Conservation (phyloP, 2,113 vertebrate species). For the Eleginops maclovinus region DNA sequence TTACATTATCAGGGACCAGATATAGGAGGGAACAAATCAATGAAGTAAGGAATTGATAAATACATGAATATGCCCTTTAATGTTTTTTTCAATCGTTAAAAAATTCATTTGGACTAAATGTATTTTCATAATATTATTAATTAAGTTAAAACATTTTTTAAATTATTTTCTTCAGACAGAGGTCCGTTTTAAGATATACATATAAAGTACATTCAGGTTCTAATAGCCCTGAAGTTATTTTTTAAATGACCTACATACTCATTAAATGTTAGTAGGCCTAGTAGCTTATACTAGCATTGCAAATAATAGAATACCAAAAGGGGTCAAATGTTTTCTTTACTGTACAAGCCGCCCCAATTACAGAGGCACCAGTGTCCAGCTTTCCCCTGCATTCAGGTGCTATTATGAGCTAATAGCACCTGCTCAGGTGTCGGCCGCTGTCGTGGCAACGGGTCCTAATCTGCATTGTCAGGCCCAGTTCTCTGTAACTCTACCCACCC, state of each 20-base stretch:
- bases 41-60: too few species aligned
- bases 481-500: conserved; percentile 80
- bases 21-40: too few species aligned
- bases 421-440: conserved; percentile 80
- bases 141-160: too few species aligned
- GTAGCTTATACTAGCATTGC: neutral
- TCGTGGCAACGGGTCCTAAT: conserved; percentile 78
- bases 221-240: neutral
- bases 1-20: neutral
- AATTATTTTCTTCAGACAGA: too few species aligned
- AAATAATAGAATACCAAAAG: neutral
- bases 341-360: conserved; percentile 29
- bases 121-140: too few species aligned
- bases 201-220: too few species aligned
- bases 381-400: conserved; percentile 24
- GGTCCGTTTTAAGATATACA: too few species aligned
- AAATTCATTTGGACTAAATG: too few species aligned
- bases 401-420: conserved; percentile 68
- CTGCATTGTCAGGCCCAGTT: conserved; percentile 77
- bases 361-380: conserved; percentile 21
- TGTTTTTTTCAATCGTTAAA: too few species aligned
- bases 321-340: neutral
- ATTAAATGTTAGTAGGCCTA: neutral
- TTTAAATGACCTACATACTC: neutral
- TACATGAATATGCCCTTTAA: too few species aligned